Base-by-base conservation (phyloP, 2,797 vertebrate species). In the Lepus townsendii region DNA sequence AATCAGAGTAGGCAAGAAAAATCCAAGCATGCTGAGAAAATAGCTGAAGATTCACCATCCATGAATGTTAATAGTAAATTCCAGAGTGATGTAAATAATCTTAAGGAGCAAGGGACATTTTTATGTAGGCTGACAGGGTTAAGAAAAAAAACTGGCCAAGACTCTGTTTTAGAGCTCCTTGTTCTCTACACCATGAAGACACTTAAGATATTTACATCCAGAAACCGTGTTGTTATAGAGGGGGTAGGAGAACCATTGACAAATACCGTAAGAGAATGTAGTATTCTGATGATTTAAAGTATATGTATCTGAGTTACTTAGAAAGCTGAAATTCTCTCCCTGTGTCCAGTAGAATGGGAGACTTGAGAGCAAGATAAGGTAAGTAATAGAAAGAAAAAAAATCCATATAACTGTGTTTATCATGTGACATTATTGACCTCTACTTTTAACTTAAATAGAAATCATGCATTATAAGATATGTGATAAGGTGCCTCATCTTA, bases 121-220 rank as follows among this genome's bases (percentile, higher is more conserved):
- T 78, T 69, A 90, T 73, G n/a, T 62, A 85, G 27, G 27, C n/a
- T 24, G 27, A 10, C 8, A 54, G 32, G 10, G 4, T 68, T 94
- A 94, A 62, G 63, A 72, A 11, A 88, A 68, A 27, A 83, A 90
- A 35, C 0, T 63, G 17, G 78, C 73, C 26, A 69, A 83, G 19
- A 0, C 16, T 90, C 63, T 88, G 19, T 73, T 82, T 76, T 85
- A 26, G n/a, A 9, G 22, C 30, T 86, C 4, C 4, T 79, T 66
- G 27, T 92, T 68, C 65, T 30, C 7, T 92, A 38, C 30, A 42
- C 32, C 50, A 72, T 90, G n/a, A 83, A 52, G 63, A 71, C 26
- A 92, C 63, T 90, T 66, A 78, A 35, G n/a, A 76, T 76, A 88
- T 72, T 88, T 88, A 20, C 60, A 77, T 86, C 20, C 79, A 71